These are phyloP conservation scores for Aurelia aurita DNA, from an alignment of 30 jellyfish, hydroid and myxozoan species.

Conservation along the genomic window DNA sequence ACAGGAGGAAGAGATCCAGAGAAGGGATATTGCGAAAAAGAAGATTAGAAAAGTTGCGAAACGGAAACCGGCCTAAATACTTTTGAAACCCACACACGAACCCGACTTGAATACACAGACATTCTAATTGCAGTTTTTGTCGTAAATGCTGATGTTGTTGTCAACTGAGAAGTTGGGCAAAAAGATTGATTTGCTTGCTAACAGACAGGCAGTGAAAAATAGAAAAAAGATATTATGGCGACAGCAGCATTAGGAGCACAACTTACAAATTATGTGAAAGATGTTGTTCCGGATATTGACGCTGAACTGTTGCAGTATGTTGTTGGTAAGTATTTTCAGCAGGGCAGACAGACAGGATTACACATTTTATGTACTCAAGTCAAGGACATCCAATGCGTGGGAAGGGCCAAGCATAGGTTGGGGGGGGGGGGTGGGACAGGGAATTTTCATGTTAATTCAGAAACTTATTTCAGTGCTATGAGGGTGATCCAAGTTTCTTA, in stretches of 20 bases:
- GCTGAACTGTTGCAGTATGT: constrained; percentile 81
- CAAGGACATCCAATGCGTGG: background rate
- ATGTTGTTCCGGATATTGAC: constrained; percentile 82
- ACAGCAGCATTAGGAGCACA: constrained; percentile 67
- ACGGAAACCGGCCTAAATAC: background rate
- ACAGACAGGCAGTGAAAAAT: no score
- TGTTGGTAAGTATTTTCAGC: constrained; percentile 64
- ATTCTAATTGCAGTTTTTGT: background rate
- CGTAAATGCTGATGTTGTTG: background rate
- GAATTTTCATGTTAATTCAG: no score
- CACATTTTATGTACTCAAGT: background rate
- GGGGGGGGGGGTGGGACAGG: no score
- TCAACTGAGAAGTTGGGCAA: no score
- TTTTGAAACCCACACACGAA: background rate
- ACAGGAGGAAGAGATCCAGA: no score
- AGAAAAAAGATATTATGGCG: no score
- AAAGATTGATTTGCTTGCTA: no score
- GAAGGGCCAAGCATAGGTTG: no score
- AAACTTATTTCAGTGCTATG: no score
- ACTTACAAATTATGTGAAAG: constrained; percentile 64
- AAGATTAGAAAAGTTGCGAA: background rate
- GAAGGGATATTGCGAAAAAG: no score
- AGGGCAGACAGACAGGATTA: background rate
- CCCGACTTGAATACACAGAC: background rate
- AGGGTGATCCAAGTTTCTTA: no score